Base-by-base conservation (phyloP, 2,888 invertebrate species). In the Julus scandinavius region DNA sequence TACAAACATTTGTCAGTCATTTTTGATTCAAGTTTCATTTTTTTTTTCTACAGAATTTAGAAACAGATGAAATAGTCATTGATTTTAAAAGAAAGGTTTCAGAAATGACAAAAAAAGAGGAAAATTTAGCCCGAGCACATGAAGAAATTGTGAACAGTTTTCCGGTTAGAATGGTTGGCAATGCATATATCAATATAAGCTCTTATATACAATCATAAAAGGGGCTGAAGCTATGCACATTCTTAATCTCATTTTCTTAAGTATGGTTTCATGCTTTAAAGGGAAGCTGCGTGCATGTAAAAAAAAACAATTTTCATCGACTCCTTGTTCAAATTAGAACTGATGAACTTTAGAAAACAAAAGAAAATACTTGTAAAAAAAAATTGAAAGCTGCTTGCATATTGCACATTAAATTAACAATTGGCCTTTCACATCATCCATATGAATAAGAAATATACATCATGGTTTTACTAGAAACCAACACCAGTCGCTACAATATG, bases 391-490 rank as follows among this genome's bases (percentile, higher is more conserved):
- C 80, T 38, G 80, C 80, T 80, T 80, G 80, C 38, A 80, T 80
- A 80, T 80, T 80, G 80, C 80, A 80, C 80, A 80, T 40, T 80
- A 80, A 80, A 80, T 80, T 80, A 80, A 38, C 15, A 38, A 80
- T 29, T 40, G 38, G 80, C 80, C 29, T 80, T 80, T 38, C 80
- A 80, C 80, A 80, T 80, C 80, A 80, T 80, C 80, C 38, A 38
- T 38, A 80, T 15, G 38, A 80, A 80, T 80, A 80, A 80, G 80
- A 80, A 80, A 80, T 80, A 80, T 80, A 80, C 80, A 80, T 15
- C 80, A 80, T 80, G 80, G 80, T 38, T 80, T 80, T 80, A 80
- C 4, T 29, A 38, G 38, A 80, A 80, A 80, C 80, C 80, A 80
- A 80, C 38, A 40, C 38, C 80, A 38, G 38, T 3, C 38, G 80